Evolutionary conservation across 1,140 invertebrate genomes (phyloP).

Genomic region (Aradophagus sp.): DNA sequence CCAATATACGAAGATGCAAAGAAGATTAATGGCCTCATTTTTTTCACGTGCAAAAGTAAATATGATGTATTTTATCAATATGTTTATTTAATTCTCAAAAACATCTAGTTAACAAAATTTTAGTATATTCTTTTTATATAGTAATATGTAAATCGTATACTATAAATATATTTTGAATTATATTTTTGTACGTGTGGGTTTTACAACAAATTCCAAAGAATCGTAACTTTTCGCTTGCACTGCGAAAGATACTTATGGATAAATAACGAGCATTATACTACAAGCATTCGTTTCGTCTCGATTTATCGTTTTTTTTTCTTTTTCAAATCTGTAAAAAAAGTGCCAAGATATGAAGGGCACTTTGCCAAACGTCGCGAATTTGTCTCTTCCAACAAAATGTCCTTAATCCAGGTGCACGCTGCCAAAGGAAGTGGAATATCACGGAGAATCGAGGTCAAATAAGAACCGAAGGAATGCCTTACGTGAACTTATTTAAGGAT

Average conservation of each 20-base stretch:
- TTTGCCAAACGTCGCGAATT: slow-evolving; percentile 56
- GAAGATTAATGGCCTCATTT: too few relatives aligned
- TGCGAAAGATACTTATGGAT: slow-evolving; percentile 16
- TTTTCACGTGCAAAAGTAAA: too few relatives aligned
- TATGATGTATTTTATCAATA: too few relatives aligned
- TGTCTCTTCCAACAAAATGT: slow-evolving; percentile 48
- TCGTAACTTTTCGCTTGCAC: slow-evolving; percentile 13
- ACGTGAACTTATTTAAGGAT: slow-evolving; percentile 48
- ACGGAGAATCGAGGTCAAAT: slow-evolving; percentile 44
- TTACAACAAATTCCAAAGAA: slow-evolving; percentile 20
- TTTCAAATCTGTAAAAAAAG: slow-evolving; percentile 25
- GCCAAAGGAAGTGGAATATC: slow-evolving; percentile 45
- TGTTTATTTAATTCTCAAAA: too few relatives aligned
- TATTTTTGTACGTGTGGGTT: too few relatives aligned
- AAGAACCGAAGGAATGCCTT: slow-evolving; percentile 40
- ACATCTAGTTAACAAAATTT: too few relatives aligned
- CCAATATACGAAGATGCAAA: too few relatives aligned
- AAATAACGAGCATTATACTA: slow-evolving; percentile 31
- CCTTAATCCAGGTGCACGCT: slow-evolving; percentile 32
- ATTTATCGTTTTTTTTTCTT: slow-evolving; percentile 21
- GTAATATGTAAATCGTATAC: too few relatives aligned
- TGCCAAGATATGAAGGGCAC: slow-evolving; percentile 36
- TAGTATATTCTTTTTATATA: too few relatives aligned
- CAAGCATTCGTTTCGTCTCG: neutral
- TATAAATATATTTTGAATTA: too few relatives aligned